phyloP scores from a whole-genome alignment of 1,140 invertebrate species.

The Chironomus tepperi region DNA sequence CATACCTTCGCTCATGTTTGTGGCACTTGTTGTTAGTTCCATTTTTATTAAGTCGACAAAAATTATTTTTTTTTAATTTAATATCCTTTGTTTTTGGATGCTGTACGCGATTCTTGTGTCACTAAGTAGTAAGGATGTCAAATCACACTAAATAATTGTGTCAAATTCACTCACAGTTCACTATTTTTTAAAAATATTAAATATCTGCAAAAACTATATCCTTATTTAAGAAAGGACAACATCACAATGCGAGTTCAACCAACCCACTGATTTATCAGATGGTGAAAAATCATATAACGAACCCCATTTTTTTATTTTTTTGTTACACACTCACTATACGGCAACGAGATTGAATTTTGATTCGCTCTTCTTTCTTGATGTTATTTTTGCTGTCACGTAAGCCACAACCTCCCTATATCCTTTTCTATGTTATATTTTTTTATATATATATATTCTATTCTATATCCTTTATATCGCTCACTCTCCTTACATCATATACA shows the following conservation, averaged over 20 bases:
- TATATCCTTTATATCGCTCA: background rate
- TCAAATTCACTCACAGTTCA: too few species aligned
- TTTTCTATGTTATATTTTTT: background rate
- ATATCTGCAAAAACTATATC: background rate
- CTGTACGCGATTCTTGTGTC: too few species aligned
- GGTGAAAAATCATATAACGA: constrained; percentile 19
- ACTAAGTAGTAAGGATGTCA: too few species aligned
- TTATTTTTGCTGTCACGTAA: constrained; percentile 23
- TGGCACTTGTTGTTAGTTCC: background rate
- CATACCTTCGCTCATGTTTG: background rate
- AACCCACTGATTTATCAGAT: constrained; percentile 1
- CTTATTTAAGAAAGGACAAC: background rate
- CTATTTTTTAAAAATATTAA: too few species aligned
- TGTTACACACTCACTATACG: background rate
- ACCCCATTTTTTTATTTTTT: constrained; percentile 5
- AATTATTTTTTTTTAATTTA: too few species aligned
- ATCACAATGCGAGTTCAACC: background rate
- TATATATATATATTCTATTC: background rate
- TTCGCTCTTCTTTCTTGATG: constrained; percentile 19
- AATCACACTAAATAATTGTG: too few species aligned
- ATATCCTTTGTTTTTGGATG: too few species aligned
- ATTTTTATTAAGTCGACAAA: background rate
- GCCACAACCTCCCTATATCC: constrained; percentile 1
- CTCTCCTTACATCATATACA: background rate
- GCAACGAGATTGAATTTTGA: background rate